A percentile compares a stretch with the other conserved stretches of the same genome.
Evolutionary conservation across 2,888 invertebrate genomes (phyloP).

Genomic region (Philhelius pedissequus): DNA sequence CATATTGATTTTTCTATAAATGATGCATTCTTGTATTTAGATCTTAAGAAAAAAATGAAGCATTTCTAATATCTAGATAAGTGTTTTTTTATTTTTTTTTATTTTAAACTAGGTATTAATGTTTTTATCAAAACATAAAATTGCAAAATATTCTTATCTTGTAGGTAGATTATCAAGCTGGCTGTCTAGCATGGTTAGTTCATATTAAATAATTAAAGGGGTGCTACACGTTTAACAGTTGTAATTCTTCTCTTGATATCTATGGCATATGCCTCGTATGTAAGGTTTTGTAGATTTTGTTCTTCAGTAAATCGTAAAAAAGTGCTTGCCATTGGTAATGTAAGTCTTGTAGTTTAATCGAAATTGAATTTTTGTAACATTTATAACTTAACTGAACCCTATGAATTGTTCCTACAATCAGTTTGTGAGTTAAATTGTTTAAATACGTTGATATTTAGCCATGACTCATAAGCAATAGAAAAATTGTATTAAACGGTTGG

Average conservation of each 20-base stretch:
- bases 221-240: background rate
- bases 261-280: background rate
- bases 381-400: too few relatives aligned
- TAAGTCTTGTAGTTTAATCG: too few relatives aligned
- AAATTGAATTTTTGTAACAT: too few relatives aligned
- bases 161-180: background rate
- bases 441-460: too few relatives aligned
- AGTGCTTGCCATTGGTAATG: too few relatives aligned
- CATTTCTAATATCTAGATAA: background rate
- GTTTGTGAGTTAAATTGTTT: too few relatives aligned
- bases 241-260: background rate
- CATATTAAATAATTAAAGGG: background rate
- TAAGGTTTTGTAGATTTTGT: background rate
- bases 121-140: background rate
- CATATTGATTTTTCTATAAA: constrained; percentile 11
- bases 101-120: background rate
- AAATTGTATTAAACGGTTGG: too few relatives aligned
- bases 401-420: too few relatives aligned
- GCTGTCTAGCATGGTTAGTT: background rate
- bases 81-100: too few relatives aligned
- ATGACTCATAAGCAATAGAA: too few relatives aligned
- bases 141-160: background rate
- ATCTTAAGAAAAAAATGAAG: background rate
- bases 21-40: background rate
- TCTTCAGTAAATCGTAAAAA: too few relatives aligned